phyloP scores from a whole-genome alignment of 2,888 invertebrate genomes.

The Sphaerolaimus hirsutus region DNA sequence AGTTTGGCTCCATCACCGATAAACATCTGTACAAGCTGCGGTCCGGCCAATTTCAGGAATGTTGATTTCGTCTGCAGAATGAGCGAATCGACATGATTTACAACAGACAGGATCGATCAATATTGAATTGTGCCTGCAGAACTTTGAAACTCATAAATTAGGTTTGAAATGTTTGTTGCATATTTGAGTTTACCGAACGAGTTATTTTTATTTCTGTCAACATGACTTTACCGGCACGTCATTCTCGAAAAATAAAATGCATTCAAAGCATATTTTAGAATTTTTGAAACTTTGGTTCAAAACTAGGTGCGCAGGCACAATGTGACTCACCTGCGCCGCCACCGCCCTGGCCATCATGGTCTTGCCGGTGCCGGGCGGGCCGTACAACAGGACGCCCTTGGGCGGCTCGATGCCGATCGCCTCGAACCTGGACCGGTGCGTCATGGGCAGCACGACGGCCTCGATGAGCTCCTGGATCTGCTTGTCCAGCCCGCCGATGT shows the following conservation, averaged over 20 bases:
- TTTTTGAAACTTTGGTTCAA: too few relatives aligned
- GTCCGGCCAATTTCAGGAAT: conserved; percentile 88
- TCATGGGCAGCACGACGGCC: conserved; percentile 96
- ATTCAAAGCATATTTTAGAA: too few relatives aligned
- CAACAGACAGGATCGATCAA: too few relatives aligned
- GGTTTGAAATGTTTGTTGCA: too few relatives aligned
- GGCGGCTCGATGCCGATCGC: conserved; percentile 90
- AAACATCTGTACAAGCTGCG: conserved; percentile 97
- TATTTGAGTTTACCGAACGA: too few relatives aligned
- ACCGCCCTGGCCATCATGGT: not conserved
- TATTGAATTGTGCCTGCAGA: too few relatives aligned
- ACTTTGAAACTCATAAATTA: too few relatives aligned
- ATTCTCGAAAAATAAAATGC: too few relatives aligned
- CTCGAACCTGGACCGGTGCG: conserved; percentile 83
- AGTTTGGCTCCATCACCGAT: conserved; percentile 39
- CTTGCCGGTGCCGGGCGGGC: conserved; percentile 17
- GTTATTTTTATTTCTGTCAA: too few relatives aligned
- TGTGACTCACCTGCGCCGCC: not conserved
- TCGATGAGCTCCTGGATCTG: conserved; percentile 86
- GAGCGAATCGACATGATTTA: not conserved
- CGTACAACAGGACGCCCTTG: conserved; percentile 40
- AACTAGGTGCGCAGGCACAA: not conserved
- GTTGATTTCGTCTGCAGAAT: conserved; percentile 99
- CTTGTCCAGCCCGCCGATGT: conserved; percentile 95
- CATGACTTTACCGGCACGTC: too few relatives aligned